phyloP scores from a whole-genome alignment of 2,113 vertebrate genomes.

The Boulengeromyrus knoepffleri region DNA sequence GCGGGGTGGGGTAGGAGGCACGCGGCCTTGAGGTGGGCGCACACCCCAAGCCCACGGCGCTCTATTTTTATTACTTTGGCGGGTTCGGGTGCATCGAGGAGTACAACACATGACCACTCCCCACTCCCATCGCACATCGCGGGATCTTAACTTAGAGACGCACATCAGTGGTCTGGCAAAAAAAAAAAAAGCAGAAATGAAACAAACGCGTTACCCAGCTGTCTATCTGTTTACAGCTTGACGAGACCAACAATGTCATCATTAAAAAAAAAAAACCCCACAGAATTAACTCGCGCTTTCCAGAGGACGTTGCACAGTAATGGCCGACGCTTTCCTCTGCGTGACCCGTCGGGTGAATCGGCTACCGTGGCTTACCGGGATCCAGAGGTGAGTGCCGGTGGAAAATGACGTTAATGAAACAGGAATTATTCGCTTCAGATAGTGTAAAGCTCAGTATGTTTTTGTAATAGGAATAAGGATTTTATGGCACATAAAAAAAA shows the following conservation, averaged over 20 bases:
- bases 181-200: background rate
- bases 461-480: slow-evolving; percentile 20
- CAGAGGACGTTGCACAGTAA: background rate
- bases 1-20: background rate
- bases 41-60: background rate
- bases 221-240: background rate
- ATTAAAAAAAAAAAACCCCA: background rate
- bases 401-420: slow-evolving; percentile 19
- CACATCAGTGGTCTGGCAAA: background rate
- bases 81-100: background rate
- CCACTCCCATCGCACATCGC: background rate
- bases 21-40: background rate
- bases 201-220: background rate
- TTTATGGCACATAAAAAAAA: slow-evolving; percentile 24
- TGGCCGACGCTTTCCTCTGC: background rate
- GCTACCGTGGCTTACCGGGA: background rate
- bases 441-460: slow-evolving; percentile 19
- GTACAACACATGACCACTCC: background rate
- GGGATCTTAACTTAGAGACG: background rate
- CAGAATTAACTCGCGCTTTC: background rate
- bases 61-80: slow-evolving; percentile 6
- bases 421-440: slow-evolving; percentile 18
- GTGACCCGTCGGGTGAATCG: background rate
- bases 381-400: background rate
- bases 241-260: background rate